Evolutionary conservation across 2,888 invertebrate genomes (phyloP).

Genomic region (Anticlea derivata): DNA sequence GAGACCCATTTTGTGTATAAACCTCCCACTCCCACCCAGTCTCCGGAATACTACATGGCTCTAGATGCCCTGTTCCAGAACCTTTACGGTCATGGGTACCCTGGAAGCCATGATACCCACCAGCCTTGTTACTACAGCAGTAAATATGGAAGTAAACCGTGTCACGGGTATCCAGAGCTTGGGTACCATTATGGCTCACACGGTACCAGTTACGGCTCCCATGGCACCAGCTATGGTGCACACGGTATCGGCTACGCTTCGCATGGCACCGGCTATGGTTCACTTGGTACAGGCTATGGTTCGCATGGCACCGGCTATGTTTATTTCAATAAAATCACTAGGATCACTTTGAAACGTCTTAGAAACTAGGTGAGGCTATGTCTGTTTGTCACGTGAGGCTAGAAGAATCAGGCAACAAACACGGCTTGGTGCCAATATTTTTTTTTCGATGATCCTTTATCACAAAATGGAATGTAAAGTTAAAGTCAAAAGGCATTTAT

Average conservation of each 20-base stretch:
- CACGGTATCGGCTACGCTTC: slow-evolving; percentile 15
- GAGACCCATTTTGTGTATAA: slow-evolving; percentile 70
- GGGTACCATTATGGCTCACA: slow-evolving; percentile 7
- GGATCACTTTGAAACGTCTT: too few relatives aligned
- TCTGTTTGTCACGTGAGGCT: too few relatives aligned
- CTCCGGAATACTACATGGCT: slow-evolving; percentile 73
- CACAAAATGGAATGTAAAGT: too few relatives aligned
- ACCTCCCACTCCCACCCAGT: slow-evolving; percentile 66
- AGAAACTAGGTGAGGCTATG: too few relatives aligned
- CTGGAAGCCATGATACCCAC: slow-evolving; percentile 10
- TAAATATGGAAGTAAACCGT: slow-evolving; percentile 24
- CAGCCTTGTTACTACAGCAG: slow-evolving; percentile 22
- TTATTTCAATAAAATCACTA: too few relatives aligned
- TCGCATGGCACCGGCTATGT: slow-evolving; percentile 17
- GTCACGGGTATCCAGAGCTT: too few relatives aligned
- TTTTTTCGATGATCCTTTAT: too few relatives aligned
- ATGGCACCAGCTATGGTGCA: slow-evolving; percentile 11
- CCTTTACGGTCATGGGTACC: slow-evolving; percentile 47
- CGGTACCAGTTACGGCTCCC: slow-evolving; percentile 8
- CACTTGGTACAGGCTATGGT: slow-evolving; percentile 14
- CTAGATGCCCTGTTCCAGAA: slow-evolving; percentile 65
- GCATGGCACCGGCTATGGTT: slow-evolving; percentile 12
- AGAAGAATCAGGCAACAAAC: too few relatives aligned
- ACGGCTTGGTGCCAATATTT: too few relatives aligned
- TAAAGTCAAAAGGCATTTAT: too few relatives aligned